Percentiles rank a stretch among this genome's conserved stretches.
Evolutionary conservation across 2,797 vertebrate genomes (phyloP).

Genomic region (Siniperca obscura): DNA sequence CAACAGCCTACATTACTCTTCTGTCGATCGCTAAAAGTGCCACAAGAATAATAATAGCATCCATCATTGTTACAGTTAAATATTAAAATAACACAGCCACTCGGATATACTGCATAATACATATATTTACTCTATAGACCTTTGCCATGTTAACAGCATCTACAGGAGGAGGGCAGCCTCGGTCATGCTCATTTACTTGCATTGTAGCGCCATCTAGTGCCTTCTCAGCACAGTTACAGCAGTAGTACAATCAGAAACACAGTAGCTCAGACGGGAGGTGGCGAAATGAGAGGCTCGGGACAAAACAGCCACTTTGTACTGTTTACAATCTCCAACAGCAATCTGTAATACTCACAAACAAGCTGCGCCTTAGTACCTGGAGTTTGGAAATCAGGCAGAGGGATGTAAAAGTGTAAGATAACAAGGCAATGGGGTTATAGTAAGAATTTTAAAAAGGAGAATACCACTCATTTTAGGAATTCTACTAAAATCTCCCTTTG

Average conservation of each 20-base stretch:
- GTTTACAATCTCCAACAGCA: constrained; percentile 37
- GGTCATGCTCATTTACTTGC: constrained; percentile 76
- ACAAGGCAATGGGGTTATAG: constrained; percentile 30
- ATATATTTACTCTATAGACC: constrained; percentile 74
- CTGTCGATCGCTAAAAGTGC: constrained; percentile 61
- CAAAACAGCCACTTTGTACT: constrained; percentile 39
- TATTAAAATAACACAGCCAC: constrained; percentile 84
- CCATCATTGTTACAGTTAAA: constrained; percentile 68
- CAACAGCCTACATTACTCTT: constrained; percentile 51
- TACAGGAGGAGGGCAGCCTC: constrained; percentile 62
- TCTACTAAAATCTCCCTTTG: background rate
- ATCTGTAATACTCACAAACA: constrained; percentile 48
- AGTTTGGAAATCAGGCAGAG: constrained; percentile 27
- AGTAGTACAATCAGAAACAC: constrained; percentile 72
- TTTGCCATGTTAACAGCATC: constrained; percentile 74
- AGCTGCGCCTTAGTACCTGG: constrained; percentile 9
- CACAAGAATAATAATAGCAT: constrained; percentile 67
- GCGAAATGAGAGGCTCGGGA: background rate
- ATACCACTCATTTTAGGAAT: constrained; percentile 46
- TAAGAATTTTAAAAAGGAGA: background rate
- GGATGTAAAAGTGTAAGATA: background rate
- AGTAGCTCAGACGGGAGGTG: constrained; percentile 21
- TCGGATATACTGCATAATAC: constrained; percentile 79
- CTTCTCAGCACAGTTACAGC: constrained; percentile 65
- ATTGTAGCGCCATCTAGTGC: constrained; percentile 75